Evolutionary conservation across 2,888 invertebrate species (phyloP).

Genomic region (Slavum lentiscoides): DNA sequence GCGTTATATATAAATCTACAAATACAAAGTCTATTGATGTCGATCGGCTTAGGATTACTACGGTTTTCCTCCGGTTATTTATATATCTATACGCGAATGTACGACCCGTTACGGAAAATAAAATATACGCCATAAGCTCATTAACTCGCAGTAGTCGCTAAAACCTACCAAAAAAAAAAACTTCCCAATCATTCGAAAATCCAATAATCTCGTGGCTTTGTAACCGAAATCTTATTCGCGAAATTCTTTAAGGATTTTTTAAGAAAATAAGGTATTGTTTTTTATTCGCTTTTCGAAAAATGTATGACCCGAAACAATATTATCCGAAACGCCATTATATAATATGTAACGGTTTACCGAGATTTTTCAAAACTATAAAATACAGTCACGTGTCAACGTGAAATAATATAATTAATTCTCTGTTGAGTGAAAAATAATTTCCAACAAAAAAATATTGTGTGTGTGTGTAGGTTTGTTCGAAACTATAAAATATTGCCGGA

Average conservation of each 20-base stretch:
- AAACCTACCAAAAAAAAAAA: not conserved
- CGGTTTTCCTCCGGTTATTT: not conserved
- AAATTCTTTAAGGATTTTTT: not conserved
- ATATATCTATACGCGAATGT: no score
- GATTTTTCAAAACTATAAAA: not conserved
- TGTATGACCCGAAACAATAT: not conserved
- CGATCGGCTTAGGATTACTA: slow-evolving; percentile 18
- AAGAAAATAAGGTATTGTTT: not conserved
- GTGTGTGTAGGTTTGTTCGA: no score
- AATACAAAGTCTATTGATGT: slow-evolving; percentile 7
- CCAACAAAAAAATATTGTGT: no score
- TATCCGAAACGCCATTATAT: not conserved
- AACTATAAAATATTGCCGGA: no score
- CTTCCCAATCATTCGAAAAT: not conserved
- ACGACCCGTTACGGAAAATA: not conserved
- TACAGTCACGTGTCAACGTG: no score
- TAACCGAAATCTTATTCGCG: not conserved
- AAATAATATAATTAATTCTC: no score
- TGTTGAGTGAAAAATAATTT: no score
- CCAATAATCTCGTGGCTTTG: not conserved
- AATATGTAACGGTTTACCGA: no score
- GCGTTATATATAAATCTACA: not conserved
- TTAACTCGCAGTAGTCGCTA: not conserved
- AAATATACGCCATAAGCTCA: not conserved
- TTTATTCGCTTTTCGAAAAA: not conserved